phyloP scores from a whole-genome alignment of 2,113 vertebrate genomes.

The Macrotus californicus region DNA sequence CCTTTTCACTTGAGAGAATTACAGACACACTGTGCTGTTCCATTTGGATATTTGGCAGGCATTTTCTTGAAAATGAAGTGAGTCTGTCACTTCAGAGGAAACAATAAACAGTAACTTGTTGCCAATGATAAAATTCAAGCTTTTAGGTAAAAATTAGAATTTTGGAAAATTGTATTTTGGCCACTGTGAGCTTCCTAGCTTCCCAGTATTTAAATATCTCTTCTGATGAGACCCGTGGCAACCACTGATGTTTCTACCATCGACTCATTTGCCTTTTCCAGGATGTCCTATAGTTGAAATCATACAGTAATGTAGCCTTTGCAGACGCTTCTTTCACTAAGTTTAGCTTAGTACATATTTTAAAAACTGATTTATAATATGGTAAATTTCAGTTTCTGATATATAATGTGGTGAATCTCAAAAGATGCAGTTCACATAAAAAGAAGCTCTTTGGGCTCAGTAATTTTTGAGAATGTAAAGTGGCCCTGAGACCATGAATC shows the following conservation, averaged over 20 bases:
- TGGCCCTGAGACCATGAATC: not conserved
- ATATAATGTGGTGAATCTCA: not conserved
- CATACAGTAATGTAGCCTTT: not conserved
- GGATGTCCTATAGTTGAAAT: not conserved
- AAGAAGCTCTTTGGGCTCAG: not conserved
- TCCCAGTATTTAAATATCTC: not conserved
- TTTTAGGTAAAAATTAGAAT: not conserved
- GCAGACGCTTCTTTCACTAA: not conserved
- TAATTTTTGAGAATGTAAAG: not conserved
- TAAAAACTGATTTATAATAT: not conserved
- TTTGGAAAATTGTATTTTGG: not conserved
- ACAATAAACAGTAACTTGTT: not conserved
- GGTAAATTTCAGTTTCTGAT: not conserved
- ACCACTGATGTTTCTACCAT: not conserved
- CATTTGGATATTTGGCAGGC: not conserved
- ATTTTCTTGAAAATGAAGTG: conserved; percentile 21
- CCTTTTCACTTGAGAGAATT: not conserved
- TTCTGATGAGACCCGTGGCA: not conserved
- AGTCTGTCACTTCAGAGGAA: not conserved
- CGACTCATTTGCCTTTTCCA: not conserved
- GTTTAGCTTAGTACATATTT: not conserved
- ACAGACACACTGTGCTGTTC: not conserved
- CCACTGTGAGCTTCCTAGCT: not conserved
- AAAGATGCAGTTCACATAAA: not conserved
- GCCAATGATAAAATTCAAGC: not conserved